Conservation (phyloP, 2,797 vertebrate genomes). For the Novumbra hubbsi region DNA sequence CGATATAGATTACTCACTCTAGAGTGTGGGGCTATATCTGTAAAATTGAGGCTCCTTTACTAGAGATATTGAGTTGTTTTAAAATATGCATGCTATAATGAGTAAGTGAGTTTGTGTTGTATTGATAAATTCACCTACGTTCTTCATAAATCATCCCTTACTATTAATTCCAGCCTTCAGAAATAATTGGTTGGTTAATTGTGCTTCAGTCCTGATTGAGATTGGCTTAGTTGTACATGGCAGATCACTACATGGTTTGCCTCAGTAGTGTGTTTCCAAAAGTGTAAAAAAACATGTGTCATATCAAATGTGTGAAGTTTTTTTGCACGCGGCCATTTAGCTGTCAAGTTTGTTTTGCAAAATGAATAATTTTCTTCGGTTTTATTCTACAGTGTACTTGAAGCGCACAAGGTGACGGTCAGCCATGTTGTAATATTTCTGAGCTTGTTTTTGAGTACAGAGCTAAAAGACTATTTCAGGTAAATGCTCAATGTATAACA, state of each 20-base stretch:
- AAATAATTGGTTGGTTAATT: background rate
- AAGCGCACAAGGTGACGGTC: background rate
- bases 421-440: background rate
- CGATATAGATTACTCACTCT: constrained; percentile 51
- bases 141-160: background rate
- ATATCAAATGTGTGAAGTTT: background rate
- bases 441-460: background rate
- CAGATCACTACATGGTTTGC: background rate
- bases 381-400: background rate
- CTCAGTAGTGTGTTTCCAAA: background rate
- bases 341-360: background rate
- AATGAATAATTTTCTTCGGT: background rate
- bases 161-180: background rate
- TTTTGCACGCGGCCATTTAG: background rate
- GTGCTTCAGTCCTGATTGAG: background rate
- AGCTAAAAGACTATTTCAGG: background rate
- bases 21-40: constrained; percentile 18
- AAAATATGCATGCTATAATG: background rate
- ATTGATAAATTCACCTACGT: background rate
- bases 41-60: background rate
- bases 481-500: background rate
- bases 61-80: background rate
- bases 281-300: background rate
- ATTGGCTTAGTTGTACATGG: background rate
- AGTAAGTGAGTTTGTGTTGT: background rate